Evolutionary conservation across 2,113 vertebrate genomes (phyloP).

Genomic region (Elachura formosa): DNA sequence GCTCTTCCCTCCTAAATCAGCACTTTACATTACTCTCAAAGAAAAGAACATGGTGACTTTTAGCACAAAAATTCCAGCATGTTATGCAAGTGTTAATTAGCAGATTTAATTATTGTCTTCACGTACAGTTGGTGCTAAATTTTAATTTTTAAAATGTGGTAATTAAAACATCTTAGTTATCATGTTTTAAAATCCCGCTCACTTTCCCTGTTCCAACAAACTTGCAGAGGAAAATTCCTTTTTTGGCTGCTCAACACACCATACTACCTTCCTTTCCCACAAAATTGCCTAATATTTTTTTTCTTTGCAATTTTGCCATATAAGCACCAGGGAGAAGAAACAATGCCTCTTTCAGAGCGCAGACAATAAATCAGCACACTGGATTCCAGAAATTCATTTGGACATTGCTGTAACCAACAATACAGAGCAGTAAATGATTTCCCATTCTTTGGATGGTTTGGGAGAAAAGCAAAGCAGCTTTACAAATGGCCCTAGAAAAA

Average conservation of each 20-base stretch:
- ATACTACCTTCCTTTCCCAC: background rate
- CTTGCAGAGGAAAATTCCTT: background rate
- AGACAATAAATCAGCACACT: conserved; percentile 21
- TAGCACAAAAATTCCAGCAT: background rate
- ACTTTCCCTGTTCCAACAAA: conserved; percentile 11
- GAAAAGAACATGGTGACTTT: background rate
- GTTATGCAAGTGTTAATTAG: conserved; percentile 41
- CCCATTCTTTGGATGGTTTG: conserved; percentile 15
- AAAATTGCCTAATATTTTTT: background rate
- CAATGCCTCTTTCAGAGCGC: conserved; percentile 56
- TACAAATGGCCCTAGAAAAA: conserved; percentile 5
- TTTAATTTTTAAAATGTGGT: background rate
- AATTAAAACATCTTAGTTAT: conserved; percentile 50
- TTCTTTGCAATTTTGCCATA: conserved; percentile 23
- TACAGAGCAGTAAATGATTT: conserved; percentile 30
- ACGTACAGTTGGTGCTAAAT: conserved; percentile 17
- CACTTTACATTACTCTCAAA: background rate
- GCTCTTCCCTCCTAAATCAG: conserved; percentile 12
- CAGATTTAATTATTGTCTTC: conserved; percentile 32
- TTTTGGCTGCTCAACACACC: background rate
- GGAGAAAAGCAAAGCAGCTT: conserved; percentile 23
- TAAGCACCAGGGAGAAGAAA: conserved; percentile 24
- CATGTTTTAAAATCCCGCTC: conserved; percentile 24
- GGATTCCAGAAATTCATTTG: conserved; percentile 60
- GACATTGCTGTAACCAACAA: conserved; percentile 35